Base-by-base conservation (phyloP, 1,140 invertebrate genomes). In the Drosophila kurseongensis region DNA sequence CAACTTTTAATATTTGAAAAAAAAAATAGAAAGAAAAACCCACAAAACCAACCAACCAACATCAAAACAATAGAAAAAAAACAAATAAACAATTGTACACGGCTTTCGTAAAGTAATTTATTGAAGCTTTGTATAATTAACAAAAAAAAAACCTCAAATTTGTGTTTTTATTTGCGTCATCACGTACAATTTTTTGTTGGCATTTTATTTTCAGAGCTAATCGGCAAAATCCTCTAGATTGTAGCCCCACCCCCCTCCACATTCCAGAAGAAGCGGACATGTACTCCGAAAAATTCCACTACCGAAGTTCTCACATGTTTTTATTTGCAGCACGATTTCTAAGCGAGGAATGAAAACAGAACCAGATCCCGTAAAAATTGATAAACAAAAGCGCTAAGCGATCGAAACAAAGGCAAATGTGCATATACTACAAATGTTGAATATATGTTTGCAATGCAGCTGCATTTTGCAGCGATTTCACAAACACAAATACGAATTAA, bases 61-160 rank as follows among this genome's bases (percentile, higher is more conserved):
- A 65, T 80, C 60, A 62, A 80, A 56, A 78, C 78, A 80, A 80
- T 65, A 80, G 71, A 75, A 80, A 60, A 68, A 58, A 63, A 48
- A 68, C 61, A 63, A 85, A 81, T 86, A 85, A 85, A 86, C 61
- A 78, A 88, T 88, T 88, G 68, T 88, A 80, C 83, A 80, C 27
- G 47, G 84, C 83, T 88, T 89, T 89, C 56, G 51, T 84, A 80
- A 89, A 88, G 73, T 36, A 80, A 88, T 80, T 89, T 89, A 84
- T 82, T 47, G 62, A 88, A 84, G 83, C 84, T 84, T 89, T 88
- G 83, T 88, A 89, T 89, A 72, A 88, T 88, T 89, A 77, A 66
- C 56, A 48, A 84, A 86, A 81, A 84, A 80, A 84, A 78, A 68
- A 69, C 45, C 47, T 32, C 52, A 50, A 42, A 52, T 48, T 80